These are phyloP conservation scores for Rotaria socialis DNA, from an alignment of 2,888 invertebrate species.

Conservation along the genomic window DNA sequence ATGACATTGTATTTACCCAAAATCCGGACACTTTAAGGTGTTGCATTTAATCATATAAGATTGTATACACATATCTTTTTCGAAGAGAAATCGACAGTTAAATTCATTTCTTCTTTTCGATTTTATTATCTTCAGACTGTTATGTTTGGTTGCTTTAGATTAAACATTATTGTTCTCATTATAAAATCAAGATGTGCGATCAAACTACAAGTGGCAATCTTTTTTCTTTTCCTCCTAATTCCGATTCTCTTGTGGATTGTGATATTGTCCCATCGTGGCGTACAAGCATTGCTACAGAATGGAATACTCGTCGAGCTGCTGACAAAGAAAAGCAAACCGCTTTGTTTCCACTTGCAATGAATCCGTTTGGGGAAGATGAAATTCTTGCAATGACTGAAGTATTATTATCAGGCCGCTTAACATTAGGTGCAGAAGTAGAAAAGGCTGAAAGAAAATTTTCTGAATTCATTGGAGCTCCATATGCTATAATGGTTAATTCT, in stretches of 20 bases:
- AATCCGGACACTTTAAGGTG: too few relatives aligned
- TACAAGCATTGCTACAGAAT: neutral
- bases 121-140: too few relatives aligned
- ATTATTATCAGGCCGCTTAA: neutral
- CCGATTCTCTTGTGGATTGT: neutral
- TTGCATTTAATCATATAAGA: too few relatives aligned
- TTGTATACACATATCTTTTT: too few relatives aligned
- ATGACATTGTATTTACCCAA: too few relatives aligned
- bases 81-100: too few relatives aligned
- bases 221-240: too few relatives aligned
- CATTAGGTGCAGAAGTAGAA: neutral
- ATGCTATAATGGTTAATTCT: neutral
- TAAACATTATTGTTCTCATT: too few relatives aligned
- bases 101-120: too few relatives aligned
- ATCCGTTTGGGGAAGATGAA: neutral
- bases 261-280: neutral
- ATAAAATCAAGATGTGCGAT: too few relatives aligned
- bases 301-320: neutral
- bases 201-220: too few relatives aligned
- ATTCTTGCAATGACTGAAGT: neutral
- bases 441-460: neutral
- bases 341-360: neutral
- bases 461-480: neutral
- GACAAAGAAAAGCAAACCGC: neutral
- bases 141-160: too few relatives aligned